Conservation (phyloP, 2,888 invertebrate genomes). For the Ferrisia virgata region DNA sequence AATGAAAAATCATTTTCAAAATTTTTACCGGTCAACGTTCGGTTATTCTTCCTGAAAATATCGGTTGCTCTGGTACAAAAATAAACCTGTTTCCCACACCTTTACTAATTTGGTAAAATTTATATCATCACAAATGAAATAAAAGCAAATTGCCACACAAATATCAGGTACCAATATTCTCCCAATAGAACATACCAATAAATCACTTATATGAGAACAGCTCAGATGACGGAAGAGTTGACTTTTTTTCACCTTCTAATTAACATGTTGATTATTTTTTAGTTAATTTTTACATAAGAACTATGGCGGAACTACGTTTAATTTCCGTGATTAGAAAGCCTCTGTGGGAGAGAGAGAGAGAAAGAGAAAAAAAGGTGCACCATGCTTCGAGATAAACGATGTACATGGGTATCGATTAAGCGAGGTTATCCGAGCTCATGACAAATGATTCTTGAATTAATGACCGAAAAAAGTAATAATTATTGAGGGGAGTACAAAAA, state of each 20-base stretch:
- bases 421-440: background rate
- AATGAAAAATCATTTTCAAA: too few relatives aligned
- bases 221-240: background rate
- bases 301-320: background rate
- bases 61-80: too few relatives aligned
- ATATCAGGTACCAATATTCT: background rate
- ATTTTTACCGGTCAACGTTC: too few relatives aligned
- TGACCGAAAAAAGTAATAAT: background rate
- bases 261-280: background rate
- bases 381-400: background rate
- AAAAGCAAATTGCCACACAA: background rate
- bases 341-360: too few relatives aligned
- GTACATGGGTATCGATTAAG: background rate
- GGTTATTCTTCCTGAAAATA: too few relatives aligned
- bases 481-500: background rate
- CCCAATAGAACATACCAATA: background rate
- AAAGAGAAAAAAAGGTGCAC: too few relatives aligned
- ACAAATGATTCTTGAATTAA: background rate
- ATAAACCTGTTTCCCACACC: too few relatives aligned
- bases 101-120: background rate
- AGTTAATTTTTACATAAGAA: background rate
- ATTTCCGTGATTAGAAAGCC: background rate
- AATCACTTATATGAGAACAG: background rate
- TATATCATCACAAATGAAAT: background rate
- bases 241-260: background rate